phyloP scores from a whole-genome alignment of 1,140 invertebrate genomes.

The Atta texana region DNA sequence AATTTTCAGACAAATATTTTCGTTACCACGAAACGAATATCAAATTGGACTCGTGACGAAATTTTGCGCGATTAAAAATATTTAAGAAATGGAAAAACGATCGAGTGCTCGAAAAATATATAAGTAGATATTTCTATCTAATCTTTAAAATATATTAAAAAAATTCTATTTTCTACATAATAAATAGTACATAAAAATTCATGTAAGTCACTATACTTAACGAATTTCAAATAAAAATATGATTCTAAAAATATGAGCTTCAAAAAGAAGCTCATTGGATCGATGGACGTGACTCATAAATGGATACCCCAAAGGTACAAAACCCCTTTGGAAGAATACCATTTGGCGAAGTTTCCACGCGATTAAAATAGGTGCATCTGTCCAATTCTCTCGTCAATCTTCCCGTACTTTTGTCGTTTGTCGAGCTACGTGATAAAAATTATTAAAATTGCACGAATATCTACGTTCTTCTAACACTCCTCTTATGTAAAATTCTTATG shows the following conservation, averaged over 20 bases:
- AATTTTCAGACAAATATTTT: conserved; percentile 10
- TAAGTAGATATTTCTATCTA: too few relatives aligned
- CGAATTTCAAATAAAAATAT: conserved; percentile 27
- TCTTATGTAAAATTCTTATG: background rate
- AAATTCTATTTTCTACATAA: background rate
- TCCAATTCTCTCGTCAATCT: conserved; percentile 31
- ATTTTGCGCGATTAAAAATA: conserved; percentile 10
- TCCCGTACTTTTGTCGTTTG: background rate
- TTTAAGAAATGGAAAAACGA: background rate
- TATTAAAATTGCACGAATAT: conserved; percentile 27
- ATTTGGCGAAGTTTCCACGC: conserved; percentile 71
- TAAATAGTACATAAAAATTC: background rate
- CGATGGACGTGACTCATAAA: conserved; percentile 65
- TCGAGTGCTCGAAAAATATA: too few relatives aligned
- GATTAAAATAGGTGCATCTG: conserved; percentile 65
- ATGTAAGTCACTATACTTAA: background rate
- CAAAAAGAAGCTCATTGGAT: conserved; percentile 4
- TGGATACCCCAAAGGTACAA: conserved; percentile 21
- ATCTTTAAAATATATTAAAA: background rate
- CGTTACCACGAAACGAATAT: background rate
- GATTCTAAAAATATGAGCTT: too few relatives aligned
- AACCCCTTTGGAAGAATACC: background rate
- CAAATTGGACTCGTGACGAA: conserved; percentile 5
- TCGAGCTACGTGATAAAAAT: conserved; percentile 63
- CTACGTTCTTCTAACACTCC: background rate